Percentiles rank a stretch among this genome's conserved stretches.
These are phyloP conservation scores for Netelia fuscicornis DNA, from an alignment of 2,888 invertebrate species.

Conservation along the genomic window DNA sequence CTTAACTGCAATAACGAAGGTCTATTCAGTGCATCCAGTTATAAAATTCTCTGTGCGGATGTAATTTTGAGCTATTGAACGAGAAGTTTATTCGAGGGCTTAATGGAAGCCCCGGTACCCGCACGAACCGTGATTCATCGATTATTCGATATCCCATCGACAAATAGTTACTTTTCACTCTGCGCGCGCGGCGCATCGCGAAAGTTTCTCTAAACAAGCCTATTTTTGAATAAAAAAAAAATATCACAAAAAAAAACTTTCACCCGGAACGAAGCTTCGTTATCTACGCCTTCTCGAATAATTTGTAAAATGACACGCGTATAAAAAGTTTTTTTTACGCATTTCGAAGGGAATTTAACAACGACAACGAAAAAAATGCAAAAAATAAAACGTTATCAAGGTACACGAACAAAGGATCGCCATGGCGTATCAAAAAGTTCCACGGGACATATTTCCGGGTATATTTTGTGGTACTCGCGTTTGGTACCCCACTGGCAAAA, in stretches of 20 bases:
- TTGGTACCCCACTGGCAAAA: not conserved
- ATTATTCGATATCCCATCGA: not conserved
- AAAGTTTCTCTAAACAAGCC: not conserved
- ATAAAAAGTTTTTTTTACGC: not conserved
- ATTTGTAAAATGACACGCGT: not conserved
- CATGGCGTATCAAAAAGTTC: not conserved
- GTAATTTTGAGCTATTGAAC: too few species aligned
- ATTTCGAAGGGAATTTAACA: not conserved
- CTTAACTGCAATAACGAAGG: slow-evolving; percentile 1
- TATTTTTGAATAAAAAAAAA: not conserved
- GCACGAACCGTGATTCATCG: not conserved
- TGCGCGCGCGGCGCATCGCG: not conserved
- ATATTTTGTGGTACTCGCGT: not conserved
- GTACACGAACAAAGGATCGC: not conserved
- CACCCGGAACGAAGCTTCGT: too few species aligned
- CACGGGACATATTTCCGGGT: not conserved
- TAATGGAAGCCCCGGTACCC: not conserved
- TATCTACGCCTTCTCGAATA: not conserved
- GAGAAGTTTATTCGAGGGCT: not conserved
- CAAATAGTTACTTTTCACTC: not conserved
- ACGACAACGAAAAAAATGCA: not conserved
- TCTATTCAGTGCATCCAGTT: not conserved
- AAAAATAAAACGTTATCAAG: too few species aligned
- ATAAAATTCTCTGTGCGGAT: too few species aligned
- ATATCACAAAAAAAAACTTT: not conserved